Conservation (phyloP, 1,140 invertebrate species). For the Drosophila ironensis region DNA sequence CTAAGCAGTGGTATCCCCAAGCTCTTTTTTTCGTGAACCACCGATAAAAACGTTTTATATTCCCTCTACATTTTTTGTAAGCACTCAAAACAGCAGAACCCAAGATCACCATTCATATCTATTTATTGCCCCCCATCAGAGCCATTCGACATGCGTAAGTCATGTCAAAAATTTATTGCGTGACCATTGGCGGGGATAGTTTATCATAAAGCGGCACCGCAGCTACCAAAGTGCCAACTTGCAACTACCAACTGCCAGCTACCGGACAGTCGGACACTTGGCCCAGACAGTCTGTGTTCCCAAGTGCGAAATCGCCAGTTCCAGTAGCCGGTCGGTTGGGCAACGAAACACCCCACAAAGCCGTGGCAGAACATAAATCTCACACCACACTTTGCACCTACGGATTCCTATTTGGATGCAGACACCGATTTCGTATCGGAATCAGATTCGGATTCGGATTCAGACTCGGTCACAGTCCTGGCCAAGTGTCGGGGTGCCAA, state of each 20-base stretch:
- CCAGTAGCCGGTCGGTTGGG: too few species aligned
- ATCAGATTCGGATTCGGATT: not conserved
- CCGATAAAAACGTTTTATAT: slow-evolving; percentile 3
- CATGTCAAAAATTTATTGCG: slow-evolving; percentile 54
- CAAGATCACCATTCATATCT: slow-evolving; percentile 13
- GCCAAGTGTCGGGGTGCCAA: slow-evolving; percentile 71
- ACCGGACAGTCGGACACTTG: slow-evolving; percentile 10
- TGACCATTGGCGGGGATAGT: slow-evolving; percentile 50
- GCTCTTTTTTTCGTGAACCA: too few species aligned
- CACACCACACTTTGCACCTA: slow-evolving; percentile 51
- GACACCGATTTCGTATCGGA: too few species aligned
- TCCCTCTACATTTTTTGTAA: not conserved
- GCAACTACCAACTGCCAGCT: slow-evolving; percentile 15
- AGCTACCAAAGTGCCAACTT: slow-evolving; percentile 10
- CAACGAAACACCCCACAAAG: slow-evolving; percentile 44
- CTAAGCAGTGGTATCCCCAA: too few species aligned
- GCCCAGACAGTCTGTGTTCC: slow-evolving; percentile 26
- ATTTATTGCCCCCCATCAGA: slow-evolving; percentile 23
- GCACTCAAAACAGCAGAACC: slow-evolving; percentile 16
- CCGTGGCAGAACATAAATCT: slow-evolving; percentile 56
- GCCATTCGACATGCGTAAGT: slow-evolving; percentile 55
- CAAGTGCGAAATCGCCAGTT: slow-evolving; percentile 60
- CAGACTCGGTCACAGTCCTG: slow-evolving; percentile 19
- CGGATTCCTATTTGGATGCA: too few species aligned
- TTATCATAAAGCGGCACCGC: slow-evolving; percentile 37